Base-by-base conservation (phyloP, 2,888 invertebrate genomes). In the Drosophila mulleri region DNA sequence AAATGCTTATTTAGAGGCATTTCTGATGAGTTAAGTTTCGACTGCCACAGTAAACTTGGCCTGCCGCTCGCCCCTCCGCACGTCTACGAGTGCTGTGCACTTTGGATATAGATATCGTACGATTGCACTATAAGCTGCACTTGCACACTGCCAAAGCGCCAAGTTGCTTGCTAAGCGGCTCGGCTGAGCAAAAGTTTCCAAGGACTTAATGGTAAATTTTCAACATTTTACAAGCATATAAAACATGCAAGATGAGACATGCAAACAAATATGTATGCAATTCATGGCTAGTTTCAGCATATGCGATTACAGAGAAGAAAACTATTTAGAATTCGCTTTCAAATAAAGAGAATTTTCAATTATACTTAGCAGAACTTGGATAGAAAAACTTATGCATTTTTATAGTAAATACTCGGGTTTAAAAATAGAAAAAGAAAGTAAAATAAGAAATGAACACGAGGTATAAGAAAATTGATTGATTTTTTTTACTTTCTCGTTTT, bases 1-100 rank as follows among this genome's bases (percentile, higher is more conserved):
- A 84, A 84, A 84, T 84, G 84, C 89, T 87, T 84, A 84, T 87
- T 84, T 84, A 84, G 87, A 87, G 79, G 84, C 84, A 81, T 81
- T 74, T 89, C 89, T 83, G 84, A 84, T 84, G 84, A 84, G 89
- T 78, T 71, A 89, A 84, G 87, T 89, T 89, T 67, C 63, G 47
- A 44, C 67, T 26, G 39, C 54, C 18, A 58, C 59, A 52, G 67
- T 56, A 71, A 81, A 86, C 75, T 83, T 73, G 65, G 72, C 75
- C 62, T 45, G 50, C 53, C 35, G 47, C 44, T 29, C 1, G 58
- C 44, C 20, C 39, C 45, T 37, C 29, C 29, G 12, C 11, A 50
- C 12, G n/a, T 8, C 6, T 11, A 2, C 9, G 9, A 32, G 32
- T 32, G 9, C 32, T 26, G 3, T 20, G 14, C 20, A 47, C 41